phyloP scores from a whole-genome alignment of 2,797 vertebrate genomes.

The Triplophysa yarkandensis region DNA sequence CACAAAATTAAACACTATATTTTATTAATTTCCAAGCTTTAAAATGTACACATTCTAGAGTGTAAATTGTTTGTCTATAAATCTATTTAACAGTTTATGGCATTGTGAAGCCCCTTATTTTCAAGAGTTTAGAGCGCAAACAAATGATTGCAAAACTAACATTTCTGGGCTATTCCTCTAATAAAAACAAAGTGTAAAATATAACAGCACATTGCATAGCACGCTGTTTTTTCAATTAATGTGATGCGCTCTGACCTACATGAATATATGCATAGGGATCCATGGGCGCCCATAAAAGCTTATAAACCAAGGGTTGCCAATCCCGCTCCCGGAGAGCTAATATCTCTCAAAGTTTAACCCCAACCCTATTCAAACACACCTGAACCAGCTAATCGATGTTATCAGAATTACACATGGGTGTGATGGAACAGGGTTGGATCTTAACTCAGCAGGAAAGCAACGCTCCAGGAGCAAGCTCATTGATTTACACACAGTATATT shows the following conservation, averaged over 20 bases:
- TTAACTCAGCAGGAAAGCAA: background rate
- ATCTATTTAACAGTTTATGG: too few species aligned
- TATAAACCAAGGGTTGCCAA: background rate
- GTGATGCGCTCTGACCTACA: background rate
- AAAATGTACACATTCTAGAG: too few species aligned
- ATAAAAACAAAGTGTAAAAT: background rate
- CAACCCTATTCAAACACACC: background rate
- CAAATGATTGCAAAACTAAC: too few species aligned
- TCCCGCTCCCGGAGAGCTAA: background rate
- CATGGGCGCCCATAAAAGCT: background rate
- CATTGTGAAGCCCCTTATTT: too few species aligned
- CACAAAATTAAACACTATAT: too few species aligned
- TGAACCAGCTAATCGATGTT: background rate
- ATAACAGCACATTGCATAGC: background rate
- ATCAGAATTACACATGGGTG: background rate
- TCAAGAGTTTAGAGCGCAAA: too few species aligned
- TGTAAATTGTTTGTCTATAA: too few species aligned
- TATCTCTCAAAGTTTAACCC: background rate
- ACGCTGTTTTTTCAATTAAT: background rate
- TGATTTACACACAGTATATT: background rate
- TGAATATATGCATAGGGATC: background rate
- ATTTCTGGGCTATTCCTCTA: background rate
- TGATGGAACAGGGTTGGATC: background rate
- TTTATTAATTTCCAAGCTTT: too few species aligned
- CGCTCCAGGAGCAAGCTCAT: background rate